Evolutionary conservation across 2,797 vertebrate species (phyloP).

Genomic region (Apogon hyalosoma): DNA sequence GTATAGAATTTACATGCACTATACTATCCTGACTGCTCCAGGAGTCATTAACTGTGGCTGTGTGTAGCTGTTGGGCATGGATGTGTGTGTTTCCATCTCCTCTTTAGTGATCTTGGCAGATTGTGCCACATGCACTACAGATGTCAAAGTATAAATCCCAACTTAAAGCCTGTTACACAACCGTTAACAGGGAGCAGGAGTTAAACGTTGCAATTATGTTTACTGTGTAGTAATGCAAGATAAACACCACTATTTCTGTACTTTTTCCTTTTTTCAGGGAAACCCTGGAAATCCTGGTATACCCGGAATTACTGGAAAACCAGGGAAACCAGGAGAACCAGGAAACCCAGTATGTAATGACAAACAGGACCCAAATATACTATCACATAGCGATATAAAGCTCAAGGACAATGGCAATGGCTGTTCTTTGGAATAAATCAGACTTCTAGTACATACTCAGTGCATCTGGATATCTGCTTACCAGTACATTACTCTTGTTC

Average conservation of each 20-base stretch:
- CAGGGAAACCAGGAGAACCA: slow-evolving; percentile 92
- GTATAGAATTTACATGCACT: slow-evolving; percentile 45
- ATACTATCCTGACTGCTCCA: slow-evolving; percentile 56
- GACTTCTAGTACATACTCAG: neutral
- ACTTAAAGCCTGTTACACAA: slow-evolving; percentile 54
- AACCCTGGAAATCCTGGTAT: slow-evolving; percentile 93
- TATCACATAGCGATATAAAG: neutral
- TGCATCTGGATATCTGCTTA: neutral
- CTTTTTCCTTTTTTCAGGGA: slow-evolving; percentile 83
- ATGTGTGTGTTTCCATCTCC: slow-evolving; percentile 60
- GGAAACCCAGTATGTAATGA: slow-evolving; percentile 89
- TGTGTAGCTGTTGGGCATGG: slow-evolving; percentile 26
- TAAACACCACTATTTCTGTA: slow-evolving; percentile 35
- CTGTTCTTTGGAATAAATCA: slow-evolving; percentile 13
- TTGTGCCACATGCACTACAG: slow-evolving; percentile 36
- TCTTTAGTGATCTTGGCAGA: slow-evolving; percentile 63
- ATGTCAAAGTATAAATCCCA: slow-evolving; percentile 57
- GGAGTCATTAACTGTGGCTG: slow-evolving; percentile 50
- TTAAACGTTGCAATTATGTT: slow-evolving; percentile 53
- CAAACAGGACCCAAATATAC: neutral
- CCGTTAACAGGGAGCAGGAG: slow-evolving; percentile 53
- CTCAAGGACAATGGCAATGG: neutral
- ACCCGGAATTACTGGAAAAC: slow-evolving; percentile 92
- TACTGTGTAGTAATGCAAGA: slow-evolving; percentile 43
- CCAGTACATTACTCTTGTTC: slow-evolving; percentile 49